A percentile compares a stretch with the other conserved stretches of the same genome.
phyloP scores from a whole-genome alignment of 2,797 vertebrate genomes.

The Pseudopleuronectes americanus region DNA sequence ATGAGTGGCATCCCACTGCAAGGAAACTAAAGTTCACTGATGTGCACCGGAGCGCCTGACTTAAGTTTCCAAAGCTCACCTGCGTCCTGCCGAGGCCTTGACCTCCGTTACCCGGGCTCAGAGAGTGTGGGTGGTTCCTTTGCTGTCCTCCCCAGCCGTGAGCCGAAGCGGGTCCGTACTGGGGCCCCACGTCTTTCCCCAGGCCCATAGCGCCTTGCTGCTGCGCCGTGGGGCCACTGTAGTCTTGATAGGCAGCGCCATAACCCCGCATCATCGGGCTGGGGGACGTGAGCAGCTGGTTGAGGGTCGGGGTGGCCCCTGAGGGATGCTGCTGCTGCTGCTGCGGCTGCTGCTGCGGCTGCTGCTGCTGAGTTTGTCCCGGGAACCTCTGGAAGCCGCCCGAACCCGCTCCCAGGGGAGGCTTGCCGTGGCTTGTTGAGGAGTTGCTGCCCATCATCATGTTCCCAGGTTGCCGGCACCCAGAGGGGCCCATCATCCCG shows the following conservation, averaged over 20 bases:
- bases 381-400: constrained; percentile 92
- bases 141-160: constrained; percentile 92
- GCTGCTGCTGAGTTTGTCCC: constrained; percentile 79
- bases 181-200: constrained; percentile 89
- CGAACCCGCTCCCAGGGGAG: constrained; percentile 80
- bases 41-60: constrained; percentile 10
- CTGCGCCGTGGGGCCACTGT: constrained; percentile 82
- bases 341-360: constrained; percentile 74
- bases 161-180: constrained; percentile 86
- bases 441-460: constrained; percentile 86
- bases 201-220: constrained; percentile 85
- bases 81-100: constrained; percentile 88
- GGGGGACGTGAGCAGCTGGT: constrained; percentile 94
- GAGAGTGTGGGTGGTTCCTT: constrained; percentile 87
- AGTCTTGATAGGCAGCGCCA: constrained; percentile 89
- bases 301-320: constrained; percentile 93
- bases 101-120: constrained; percentile 88
- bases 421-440: constrained; percentile 82
- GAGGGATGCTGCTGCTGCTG: constrained; percentile 88
- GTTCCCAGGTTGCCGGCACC: constrained; percentile 83
- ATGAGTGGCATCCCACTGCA: constrained; percentile 11
- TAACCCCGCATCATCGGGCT: constrained; percentile 96
- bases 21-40: constrained; percentile 13
- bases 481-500: constrained; percentile 88
- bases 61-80: constrained; percentile 82